Evolutionary conservation across 2,797 vertebrate genomes (phyloP).

Genomic region (Sebastes dallii): DNA sequence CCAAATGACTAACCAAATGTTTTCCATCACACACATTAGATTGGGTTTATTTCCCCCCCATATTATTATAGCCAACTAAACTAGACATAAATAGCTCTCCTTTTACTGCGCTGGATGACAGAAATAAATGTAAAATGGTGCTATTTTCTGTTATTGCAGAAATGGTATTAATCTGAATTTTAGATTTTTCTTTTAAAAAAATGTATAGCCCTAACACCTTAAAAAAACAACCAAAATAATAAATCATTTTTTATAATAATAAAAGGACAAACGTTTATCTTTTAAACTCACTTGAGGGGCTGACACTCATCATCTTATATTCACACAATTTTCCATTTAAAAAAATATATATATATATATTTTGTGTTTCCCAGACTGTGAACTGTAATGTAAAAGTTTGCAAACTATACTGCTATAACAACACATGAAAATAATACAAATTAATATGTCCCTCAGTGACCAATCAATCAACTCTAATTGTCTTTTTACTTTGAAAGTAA

Average conservation of each 20-base stretch:
- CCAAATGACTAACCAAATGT: constrained; percentile 54
- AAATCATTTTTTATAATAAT: too few species aligned
- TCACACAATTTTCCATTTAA: neutral
- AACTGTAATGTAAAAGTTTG: neutral
- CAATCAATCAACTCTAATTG: neutral
- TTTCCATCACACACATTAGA: constrained; percentile 27
- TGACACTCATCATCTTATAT: neutral
- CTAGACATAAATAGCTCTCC: neutral
- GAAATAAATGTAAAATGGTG: constrained; percentile 2
- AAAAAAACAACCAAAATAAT: too few species aligned
- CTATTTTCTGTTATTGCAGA: neutral
- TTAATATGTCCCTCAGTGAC: neutral
- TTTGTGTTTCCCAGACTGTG: neutral
- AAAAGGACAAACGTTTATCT: neutral
- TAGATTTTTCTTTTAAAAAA: neutral
- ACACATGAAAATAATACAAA: neutral
- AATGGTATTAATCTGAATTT: neutral
- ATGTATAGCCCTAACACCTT: neutral
- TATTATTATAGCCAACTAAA: constrained; percentile 24
- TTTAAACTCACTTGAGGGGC: neutral
- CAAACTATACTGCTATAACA: neutral
- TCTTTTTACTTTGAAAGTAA: neutral
- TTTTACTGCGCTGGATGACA: neutral
- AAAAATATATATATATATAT: neutral
- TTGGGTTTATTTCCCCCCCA: constrained; percentile 20